A percentile compares a stretch with the other conserved stretches of the same genome.
phyloP scores from a whole-genome alignment of 2,888 invertebrate species.

The Trichogramma evanescens region DNA sequence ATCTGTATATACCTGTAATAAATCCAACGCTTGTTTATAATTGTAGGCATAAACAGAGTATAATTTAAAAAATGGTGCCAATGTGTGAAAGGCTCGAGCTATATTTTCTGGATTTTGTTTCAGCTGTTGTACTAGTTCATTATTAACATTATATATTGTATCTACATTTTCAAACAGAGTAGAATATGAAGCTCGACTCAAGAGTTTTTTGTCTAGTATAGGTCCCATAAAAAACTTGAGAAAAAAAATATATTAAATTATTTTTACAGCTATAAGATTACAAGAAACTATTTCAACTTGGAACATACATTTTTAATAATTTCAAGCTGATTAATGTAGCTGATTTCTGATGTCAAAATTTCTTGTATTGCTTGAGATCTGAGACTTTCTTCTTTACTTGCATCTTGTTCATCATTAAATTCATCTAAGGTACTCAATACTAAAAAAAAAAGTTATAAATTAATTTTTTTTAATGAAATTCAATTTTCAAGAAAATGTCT shows the following conservation, averaged over 20 bases:
- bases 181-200: slow-evolving; percentile 50
- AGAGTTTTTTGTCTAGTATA: slow-evolving; percentile 50
- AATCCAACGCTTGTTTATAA: slow-evolving; percentile 57
- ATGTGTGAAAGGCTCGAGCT: slow-evolving; percentile 60
- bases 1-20: slow-evolving; percentile 52
- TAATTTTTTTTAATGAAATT: slow-evolving; percentile 1
- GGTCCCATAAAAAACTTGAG: slow-evolving; percentile 55
- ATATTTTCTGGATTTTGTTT: slow-evolving; percentile 54
- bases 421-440: slow-evolving; percentile 56
- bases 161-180: slow-evolving; percentile 59
- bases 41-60: slow-evolving; percentile 73
- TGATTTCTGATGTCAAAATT: slow-evolving; percentile 63
- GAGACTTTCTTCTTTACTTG: slow-evolving; percentile 40
- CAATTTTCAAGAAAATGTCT: neutral
- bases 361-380: slow-evolving; percentile 58
- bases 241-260: neutral
- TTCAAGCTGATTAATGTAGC: slow-evolving; percentile 63
- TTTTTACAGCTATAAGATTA: neutral
- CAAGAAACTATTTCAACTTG: neutral
- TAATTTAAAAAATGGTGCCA: slow-evolving; percentile 71
- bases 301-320: slow-evolving; percentile 53
- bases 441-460: slow-evolving; percentile 28
- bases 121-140: slow-evolving; percentile 55
- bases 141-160: slow-evolving; percentile 59
- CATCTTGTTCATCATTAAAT: slow-evolving; percentile 32